Evolutionary conservation across 2,888 invertebrate genomes (phyloP).

Genomic region (Elysia crispata): DNA sequence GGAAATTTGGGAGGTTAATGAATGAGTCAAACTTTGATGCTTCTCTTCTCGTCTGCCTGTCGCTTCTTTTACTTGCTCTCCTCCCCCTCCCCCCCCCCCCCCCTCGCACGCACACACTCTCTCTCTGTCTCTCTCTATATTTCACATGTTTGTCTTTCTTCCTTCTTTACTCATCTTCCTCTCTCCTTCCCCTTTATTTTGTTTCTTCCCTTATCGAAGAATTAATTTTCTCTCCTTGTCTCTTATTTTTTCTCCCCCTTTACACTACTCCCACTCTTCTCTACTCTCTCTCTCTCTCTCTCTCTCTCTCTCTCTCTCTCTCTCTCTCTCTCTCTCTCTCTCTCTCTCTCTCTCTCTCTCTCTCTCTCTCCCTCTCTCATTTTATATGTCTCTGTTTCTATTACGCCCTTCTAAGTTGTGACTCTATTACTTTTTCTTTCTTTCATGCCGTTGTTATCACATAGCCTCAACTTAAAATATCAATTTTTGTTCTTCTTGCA

Average conservation of each 20-base stretch:
- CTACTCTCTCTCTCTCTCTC: conserved; percentile 20
- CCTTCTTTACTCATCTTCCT: neutral
- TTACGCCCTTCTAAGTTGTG: neutral
- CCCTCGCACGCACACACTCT: neutral
- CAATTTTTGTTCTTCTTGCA: too few relatives aligned
- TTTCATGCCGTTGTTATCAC: neutral
- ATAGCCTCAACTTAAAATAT: too few relatives aligned
- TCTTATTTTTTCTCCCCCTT: neutral
- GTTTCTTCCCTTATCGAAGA: neutral
- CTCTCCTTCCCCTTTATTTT: neutral
- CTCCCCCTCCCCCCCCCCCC: neutral
- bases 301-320: conserved; percentile 19
- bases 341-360: neutral
- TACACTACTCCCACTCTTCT: neutral
- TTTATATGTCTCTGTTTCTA: neutral
- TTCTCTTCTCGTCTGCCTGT: too few relatives aligned
- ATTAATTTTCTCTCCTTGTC: neutral
- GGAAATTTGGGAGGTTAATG: too few relatives aligned
- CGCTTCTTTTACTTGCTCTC: too few relatives aligned
- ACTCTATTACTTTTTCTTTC: neutral
- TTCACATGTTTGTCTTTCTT: neutral
- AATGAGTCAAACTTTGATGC: too few relatives aligned
- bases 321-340: conserved; percentile 19
- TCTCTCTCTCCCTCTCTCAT: neutral
- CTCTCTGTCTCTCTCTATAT: neutral